Evolutionary conservation across 2,797 vertebrate genomes (phyloP), one percentile per base, ranked within the genome.

Genomic region (Diplodus puntazzo): DNA sequence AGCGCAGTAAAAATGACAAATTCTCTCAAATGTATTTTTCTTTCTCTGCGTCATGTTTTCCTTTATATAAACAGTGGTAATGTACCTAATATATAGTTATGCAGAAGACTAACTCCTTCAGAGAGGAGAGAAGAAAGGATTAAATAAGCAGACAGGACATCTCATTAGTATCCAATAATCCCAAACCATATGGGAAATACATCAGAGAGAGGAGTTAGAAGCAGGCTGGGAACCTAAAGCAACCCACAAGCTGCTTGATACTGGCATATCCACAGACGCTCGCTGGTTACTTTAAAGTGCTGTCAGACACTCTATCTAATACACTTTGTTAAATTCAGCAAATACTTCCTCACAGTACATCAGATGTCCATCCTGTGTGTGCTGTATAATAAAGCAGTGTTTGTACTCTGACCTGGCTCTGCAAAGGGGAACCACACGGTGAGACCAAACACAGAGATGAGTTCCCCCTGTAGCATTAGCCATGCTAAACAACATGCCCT

Each of bases 161-260:
- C 59, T 64, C 63, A 71, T 75, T 69, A 77, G 65, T 39, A 39
- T 39, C 34, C 34, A 39, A 10, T 39, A 39, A 39, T 39, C 34
- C 34, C 34, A 39, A 39, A 39, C 34, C 34, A 70, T 71, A 11
- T 30, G 79, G 84, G 84, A 91, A 88, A 87, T 25, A 63, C 62
- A 69, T 90, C 77, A 82, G 18, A 18, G 43, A 53, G 43, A 57
- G 45, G 59, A 77, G 59, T 74, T 77, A 27, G 45, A 66, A 57
- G 66, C 50, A 42, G 65, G 27, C 34, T 23, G 7, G 61, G 58
- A 46, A n/a, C 39, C 13, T 17, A 60, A n/a, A 25, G 49, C 23
- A 63, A 13, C 50, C 42, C 42, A 27, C 66, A 58, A 74, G 53
- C 39, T 72, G 63, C 48, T 70, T 63, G n/a, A 74, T 17, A 60